Base-by-base conservation (phyloP, 53 echinoderm and acorn worm genomes). In the Zoroaster sp. region DNA sequence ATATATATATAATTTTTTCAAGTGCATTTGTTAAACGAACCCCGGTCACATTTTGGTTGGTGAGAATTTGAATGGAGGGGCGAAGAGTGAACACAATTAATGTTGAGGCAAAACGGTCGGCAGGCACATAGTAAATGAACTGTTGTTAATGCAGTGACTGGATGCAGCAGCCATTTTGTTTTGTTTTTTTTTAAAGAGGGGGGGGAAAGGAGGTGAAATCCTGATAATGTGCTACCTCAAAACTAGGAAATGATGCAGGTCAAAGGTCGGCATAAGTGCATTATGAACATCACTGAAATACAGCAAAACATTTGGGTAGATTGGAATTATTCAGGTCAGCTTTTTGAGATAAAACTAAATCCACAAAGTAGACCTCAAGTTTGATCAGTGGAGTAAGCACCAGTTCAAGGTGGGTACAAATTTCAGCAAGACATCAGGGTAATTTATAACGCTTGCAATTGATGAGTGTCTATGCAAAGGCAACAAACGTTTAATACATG, bases 101-200 rank as follows among this genome's bases (percentile, higher is more conserved):
- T 21, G 34, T 81, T 66, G 81, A 35, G 78, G 78, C 78, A 71
- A 39, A 53, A 86, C 72, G 37, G 10, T 86, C 46, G 69, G 72
- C 86, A 86, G 41, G 86, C 86, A 86, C 87, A 87, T 74, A 59
- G 74, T 74, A 87, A 86, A 86, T 86, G 86, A 86, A 86, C 86
- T 86, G 73, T 87, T 73, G 87, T 87, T 87, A 87, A 87, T 87
- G 87, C 87, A 87, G 87, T 87, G 87, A 81, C 81, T 66, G 81
- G 81, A 81, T 81, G 81, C 81, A 81, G 81, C 81, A 81, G 81
- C 81, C 81, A 81, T 66, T 81, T 81, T 78, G 55, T 46, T 49
- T 42, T 43, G n/a, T 38, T 42, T 52, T 41, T 63, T 66, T 80
- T 65, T 66, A 66, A 20, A 54, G n/a, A 42, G 66, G 15, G 21